phyloP scores from a whole-genome alignment of 2,888 invertebrate species.

The Lycocerus yunnanus region DNA sequence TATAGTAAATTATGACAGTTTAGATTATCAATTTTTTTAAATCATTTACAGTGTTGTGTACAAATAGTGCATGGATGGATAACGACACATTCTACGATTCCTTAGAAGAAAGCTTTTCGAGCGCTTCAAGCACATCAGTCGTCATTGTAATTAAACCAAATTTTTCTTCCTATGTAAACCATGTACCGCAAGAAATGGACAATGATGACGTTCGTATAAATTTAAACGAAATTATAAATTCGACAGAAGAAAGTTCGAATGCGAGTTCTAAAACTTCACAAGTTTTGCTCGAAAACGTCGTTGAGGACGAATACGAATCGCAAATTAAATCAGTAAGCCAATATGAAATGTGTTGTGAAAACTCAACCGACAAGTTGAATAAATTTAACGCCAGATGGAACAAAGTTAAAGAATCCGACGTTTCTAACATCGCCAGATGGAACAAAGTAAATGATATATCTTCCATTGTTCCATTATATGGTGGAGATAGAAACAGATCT shows the following conservation, averaged over 20 bases:
- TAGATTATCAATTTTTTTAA: slow-evolving; percentile 5
- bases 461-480: slow-evolving; percentile 27
- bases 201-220: background rate
- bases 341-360: background rate
- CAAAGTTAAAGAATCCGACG: background rate
- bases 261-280: background rate
- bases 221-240: background rate
- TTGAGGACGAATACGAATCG: background rate
- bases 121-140: slow-evolving; percentile 6
- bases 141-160: background rate
- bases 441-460: slow-evolving; percentile 15
- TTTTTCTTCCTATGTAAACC: background rate
- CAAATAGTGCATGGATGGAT: slow-evolving; percentile 27
- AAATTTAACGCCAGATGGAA: background rate
- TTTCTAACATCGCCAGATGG: background rate
- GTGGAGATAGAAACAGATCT: slow-evolving; percentile 24
- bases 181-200: background rate
- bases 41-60: background rate
- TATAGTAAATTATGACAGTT: background rate
- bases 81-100: slow-evolving; percentile 36
- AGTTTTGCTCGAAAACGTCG: background rate
- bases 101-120: slow-evolving; percentile 31
- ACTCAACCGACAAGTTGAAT: background rate
- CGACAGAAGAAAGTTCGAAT: background rate
- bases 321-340: background rate